Base-by-base conservation (phyloP, 2,888 invertebrate genomes). In the Vanessa cardui region DNA sequence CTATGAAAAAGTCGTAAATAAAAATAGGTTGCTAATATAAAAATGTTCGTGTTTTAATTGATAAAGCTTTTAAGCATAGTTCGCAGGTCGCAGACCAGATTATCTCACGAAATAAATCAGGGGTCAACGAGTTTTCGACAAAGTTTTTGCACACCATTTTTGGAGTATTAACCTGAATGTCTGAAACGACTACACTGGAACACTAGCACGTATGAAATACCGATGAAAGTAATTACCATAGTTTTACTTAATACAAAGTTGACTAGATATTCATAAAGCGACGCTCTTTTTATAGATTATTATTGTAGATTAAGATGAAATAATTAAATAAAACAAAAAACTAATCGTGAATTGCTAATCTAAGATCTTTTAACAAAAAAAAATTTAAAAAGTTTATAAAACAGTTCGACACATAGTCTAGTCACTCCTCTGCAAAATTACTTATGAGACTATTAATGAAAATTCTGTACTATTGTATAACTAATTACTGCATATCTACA, bases 71-170 rank as follows among this genome's bases (percentile, higher is more conserved):
- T 72, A 73, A 62, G 68, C 66, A 71, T 74, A 72, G 72, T 73
- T 76, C 71, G 72, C 73, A 65, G 70, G 76, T 76, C 72, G 72
- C 75, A 80, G 77, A 80, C 80, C 71, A 65, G 64, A 72, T 77
- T 83, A 86, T 86, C 85, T 84, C 86, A 86, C 86, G 86, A 85
- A 84, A 74, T 59, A 64, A 78, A 86, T 86, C 86, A 73, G 73
- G 74, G 83, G 82, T 83, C 83, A 80, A 78, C 78, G 81, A 76
- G 72, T 78, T 54, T 75, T 69, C 74, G 72, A 64, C 71, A 73
- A 77, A 72, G 73, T 76, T 78, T 80, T 76, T 75, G 80, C 77
- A 78, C 76, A 76, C 62, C 59, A 58, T 68, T 69, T 64, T 69
- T 65, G 59, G 69, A 45, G 49, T 70, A 58, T 66, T 68, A 65